Base-by-base conservation (phyloP, 2,797 vertebrate species). In the Lacerta bilineata region DNA sequence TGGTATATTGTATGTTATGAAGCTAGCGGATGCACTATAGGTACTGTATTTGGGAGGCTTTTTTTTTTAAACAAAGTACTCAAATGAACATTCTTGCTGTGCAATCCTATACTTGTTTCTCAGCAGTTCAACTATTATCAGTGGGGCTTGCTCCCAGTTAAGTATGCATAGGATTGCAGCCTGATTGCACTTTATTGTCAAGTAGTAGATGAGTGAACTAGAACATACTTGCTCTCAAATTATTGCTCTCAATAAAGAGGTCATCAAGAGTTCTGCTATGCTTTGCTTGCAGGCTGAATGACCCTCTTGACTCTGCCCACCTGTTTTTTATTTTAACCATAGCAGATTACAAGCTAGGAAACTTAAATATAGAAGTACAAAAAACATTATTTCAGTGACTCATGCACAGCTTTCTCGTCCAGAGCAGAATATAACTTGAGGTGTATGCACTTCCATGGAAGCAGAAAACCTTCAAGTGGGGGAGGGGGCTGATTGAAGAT, bases 271-370 rank as follows among this genome's bases (percentile, higher is more conserved):
- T 61, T 23, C 66, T 91, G 66, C 79, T 0, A 0, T 80, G 17
- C 33, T 93, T 87, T 61, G 74, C 10, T 83, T 71, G 15, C 46
- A n/a, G 41, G 27, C 64, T 78, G 71, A 50, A 88, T 87, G 69
- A 36, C 89, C 59, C 27, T 9, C 8, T 92, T 93, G 91, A 43
- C 85, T 92, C 81, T 91, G 17, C 80, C 55, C 87, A 43, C 82
- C 64, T 41, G 39, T 43, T 0, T 66, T 55, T 80, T 87, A 75
- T 87, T 91, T 88, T 0, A 79, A 1, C 71, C 27, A 55, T 89
- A 61, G 27, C 72, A 92, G 50, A 25, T 92, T 91, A 55, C 78
- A 39, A 84, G 82, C 88, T 74, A 88, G 83, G 55, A 91, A 39
- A 81, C 20, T 87, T 91, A 91, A 90, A 86, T 23, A 5, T 1